Conservation (phyloP, 2,797 vertebrate genomes). For the Hirundo rustica region DNA sequence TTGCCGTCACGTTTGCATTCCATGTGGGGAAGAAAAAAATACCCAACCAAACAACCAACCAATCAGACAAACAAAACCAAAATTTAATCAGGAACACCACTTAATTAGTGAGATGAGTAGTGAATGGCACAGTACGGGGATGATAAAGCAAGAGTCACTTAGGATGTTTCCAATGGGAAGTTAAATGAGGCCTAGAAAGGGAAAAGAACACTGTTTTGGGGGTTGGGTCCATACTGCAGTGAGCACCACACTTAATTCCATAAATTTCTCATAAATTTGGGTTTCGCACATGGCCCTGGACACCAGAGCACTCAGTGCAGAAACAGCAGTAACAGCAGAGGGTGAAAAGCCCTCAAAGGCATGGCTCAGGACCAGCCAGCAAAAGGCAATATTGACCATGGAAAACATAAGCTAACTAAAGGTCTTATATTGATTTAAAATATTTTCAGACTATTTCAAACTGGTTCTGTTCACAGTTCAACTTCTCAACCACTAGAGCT, state of each 20-base stretch:
- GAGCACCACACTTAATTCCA: background rate
- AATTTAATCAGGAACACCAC: background rate
- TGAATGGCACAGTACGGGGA: background rate
- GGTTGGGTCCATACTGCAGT: background rate
- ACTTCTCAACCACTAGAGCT: background rate
- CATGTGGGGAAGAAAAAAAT: background rate
- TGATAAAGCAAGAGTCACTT: background rate
- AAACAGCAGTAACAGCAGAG: background rate
- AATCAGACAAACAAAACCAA: background rate
- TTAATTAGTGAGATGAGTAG: background rate
- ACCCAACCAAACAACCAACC: background rate
- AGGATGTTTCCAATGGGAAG: background rate
- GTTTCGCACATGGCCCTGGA: background rate
- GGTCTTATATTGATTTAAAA: background rate
- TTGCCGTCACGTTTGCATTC: background rate
- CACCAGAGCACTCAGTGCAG: background rate
- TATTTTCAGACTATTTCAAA: background rate
- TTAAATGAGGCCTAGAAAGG: background rate
- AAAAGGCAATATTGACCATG: background rate
- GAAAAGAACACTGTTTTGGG: background rate
- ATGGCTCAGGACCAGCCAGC: background rate
- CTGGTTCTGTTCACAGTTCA: accelerated
- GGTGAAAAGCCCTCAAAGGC: background rate
- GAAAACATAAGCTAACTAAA: background rate
- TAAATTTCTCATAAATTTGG: background rate